Conservation (phyloP, 37 sponge, comb jelly and placozoan genomes). For the Eunapius fragilis region DNA sequence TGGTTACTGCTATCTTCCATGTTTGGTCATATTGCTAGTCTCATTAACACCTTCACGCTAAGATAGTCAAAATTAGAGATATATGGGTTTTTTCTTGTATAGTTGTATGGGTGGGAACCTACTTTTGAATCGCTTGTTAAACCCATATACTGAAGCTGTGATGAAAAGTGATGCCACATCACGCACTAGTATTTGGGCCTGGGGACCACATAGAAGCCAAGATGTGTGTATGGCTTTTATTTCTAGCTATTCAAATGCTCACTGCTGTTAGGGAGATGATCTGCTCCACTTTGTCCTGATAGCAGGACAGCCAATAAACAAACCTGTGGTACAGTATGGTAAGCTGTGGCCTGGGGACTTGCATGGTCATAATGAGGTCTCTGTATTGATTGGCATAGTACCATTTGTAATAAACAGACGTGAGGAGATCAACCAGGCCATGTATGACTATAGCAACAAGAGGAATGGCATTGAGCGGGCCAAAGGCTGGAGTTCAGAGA, state of each 20-base stretch:
- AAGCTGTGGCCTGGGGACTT: background rate
- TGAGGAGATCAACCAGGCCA: constrained; percentile 82
- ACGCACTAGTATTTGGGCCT: constrained; percentile 73
- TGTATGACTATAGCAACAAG: constrained; percentile 67
- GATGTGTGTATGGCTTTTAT: constrained; percentile 19
- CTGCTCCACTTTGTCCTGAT: constrained; percentile 84
- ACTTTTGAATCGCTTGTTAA: no score
- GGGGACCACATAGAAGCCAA: constrained; percentile 57
- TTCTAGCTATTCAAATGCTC: background rate
- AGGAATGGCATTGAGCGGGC: constrained; percentile 83
- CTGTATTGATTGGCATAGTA: no score
- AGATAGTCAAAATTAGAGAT: no score
- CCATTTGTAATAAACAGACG: constrained; percentile 97
- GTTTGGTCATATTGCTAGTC: no score
- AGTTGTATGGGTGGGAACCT: no score
- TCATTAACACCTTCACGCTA: no score
- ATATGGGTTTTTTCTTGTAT: no score
- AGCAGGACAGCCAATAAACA: constrained; percentile 91
- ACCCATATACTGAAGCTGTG: no score
- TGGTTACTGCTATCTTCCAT: no score
- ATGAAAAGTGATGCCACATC: constrained; percentile 73
- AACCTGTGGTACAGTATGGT: constrained; percentile 87
- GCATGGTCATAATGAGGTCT: background rate
- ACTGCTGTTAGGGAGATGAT: constrained; percentile 16
- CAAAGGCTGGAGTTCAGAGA: constrained; percentile 68